Percentiles rank a stretch among this genome's conserved stretches.
These are phyloP conservation scores for Cordilura impudica DNA, from an alignment of 2,888 invertebrate species.

Conservation along the genomic window DNA sequence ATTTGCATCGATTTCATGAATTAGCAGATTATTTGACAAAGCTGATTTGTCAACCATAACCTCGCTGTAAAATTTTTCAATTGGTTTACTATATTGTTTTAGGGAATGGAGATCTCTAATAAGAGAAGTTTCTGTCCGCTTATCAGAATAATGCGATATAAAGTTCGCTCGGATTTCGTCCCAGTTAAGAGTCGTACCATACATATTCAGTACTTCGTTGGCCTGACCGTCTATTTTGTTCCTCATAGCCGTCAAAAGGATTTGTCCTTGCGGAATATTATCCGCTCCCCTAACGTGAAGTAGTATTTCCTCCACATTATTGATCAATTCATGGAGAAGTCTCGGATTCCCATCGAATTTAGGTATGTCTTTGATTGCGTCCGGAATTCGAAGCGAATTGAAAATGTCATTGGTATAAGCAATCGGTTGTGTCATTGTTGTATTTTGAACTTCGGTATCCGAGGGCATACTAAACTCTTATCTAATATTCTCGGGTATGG, in stretches of 20 bases:
- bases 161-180: conserved; percentile 54
- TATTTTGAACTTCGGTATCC: neutral
- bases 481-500: neutral
- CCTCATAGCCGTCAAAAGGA: neutral
- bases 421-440: neutral
- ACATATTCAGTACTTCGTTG: conserved; percentile 12
- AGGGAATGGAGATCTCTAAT: too few relatives aligned
- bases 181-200: too few relatives aligned
- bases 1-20: neutral
- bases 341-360: too few relatives aligned
- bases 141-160: too few relatives aligned
- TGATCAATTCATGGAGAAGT: conserved; percentile 11
- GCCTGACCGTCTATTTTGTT: conserved; percentile 1
- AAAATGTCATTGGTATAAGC: neutral
- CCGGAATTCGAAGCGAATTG: neutral
- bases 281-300: conserved; percentile 11
- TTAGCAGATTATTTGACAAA: too few relatives aligned
- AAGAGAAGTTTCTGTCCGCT: too few relatives aligned
- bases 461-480: neutral
- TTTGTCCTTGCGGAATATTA: conserved; percentile 7
- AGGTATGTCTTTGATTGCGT: too few relatives aligned
- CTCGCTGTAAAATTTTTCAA: too few relatives aligned
- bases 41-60: too few relatives aligned
- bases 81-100: too few relatives aligned
- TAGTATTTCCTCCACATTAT: too few relatives aligned